These are phyloP conservation scores for Leptobrachium ailaonicum DNA, from an alignment of 2,113 vertebrate genomes.

Conservation along the genomic window DNA sequence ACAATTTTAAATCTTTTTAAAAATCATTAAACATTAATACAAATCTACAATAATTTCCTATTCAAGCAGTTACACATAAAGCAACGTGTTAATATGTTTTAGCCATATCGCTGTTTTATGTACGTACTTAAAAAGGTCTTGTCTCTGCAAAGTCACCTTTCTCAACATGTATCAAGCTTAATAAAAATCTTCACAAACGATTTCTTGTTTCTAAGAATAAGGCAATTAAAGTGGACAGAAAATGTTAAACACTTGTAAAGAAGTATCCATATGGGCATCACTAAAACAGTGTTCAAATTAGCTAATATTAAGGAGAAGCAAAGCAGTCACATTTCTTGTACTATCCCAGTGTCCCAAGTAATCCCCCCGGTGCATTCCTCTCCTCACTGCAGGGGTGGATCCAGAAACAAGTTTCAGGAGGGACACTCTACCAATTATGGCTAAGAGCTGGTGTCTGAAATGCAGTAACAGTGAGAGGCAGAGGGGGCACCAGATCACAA, in stretches of 20 bases:
- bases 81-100: neutral
- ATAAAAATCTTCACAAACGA: conserved; percentile 25
- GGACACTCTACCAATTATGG: too few species aligned
- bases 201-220: conserved; percentile 38
- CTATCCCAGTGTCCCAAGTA: conserved; percentile 4
- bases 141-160: neutral
- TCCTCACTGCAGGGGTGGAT: too few species aligned
- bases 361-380: neutral
- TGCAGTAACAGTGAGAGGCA: too few species aligned
- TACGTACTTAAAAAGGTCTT: conserved; percentile 4
- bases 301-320: conserved; percentile 9
- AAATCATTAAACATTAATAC: too few species aligned
- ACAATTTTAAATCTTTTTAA: too few species aligned
- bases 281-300: conserved; percentile 22
- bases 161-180: conserved; percentile 7
- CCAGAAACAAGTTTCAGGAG: too few species aligned
- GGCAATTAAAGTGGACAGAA: conserved; percentile 20
- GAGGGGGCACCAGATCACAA: too few species aligned
- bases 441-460: too few species aligned
- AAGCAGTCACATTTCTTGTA: neutral
- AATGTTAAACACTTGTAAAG: conserved; percentile 7
- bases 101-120: neutral
- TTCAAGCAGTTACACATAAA: too few species aligned
- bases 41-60: too few species aligned
- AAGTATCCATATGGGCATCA: conserved; percentile 1